Percentiles rank a stretch among this genome's conserved stretches.
These are phyloP conservation scores for Chaenocephalus aceratus DNA, from an alignment of 2,113 vertebrate species.

Conservation along the genomic window DNA sequence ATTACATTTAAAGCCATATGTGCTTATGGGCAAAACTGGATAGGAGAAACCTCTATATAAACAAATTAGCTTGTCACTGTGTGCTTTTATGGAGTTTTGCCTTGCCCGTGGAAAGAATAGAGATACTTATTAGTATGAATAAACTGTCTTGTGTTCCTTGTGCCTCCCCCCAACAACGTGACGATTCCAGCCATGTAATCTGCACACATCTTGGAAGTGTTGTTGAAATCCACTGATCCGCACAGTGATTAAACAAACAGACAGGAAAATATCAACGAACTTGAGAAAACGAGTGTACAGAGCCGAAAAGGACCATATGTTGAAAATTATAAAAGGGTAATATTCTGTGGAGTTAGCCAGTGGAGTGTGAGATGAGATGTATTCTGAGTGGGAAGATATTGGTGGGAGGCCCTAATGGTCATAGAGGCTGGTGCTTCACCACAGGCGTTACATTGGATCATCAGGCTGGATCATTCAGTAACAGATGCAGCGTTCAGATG, in stretches of 20 bases:
- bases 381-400: slow-evolving; percentile 46
- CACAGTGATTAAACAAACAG: slow-evolving; percentile 66
- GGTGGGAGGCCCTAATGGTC: slow-evolving; percentile 28
- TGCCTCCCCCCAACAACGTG: slow-evolving; percentile 5
- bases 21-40: slow-evolving; percentile 52
- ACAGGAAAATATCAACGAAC: slow-evolving; percentile 59
- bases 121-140: slow-evolving; percentile 43
- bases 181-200: slow-evolving; percentile 47
- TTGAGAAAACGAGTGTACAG: slow-evolving; percentile 53
- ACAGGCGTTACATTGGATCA: slow-evolving; percentile 37
- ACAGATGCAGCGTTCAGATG: slow-evolving; percentile 23
- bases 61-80: slow-evolving; percentile 62
- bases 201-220: slow-evolving; percentile 28
- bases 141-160: slow-evolving; percentile 27
- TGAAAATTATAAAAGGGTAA: slow-evolving; percentile 57
- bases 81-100: slow-evolving; percentile 39
- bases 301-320: slow-evolving; percentile 42
- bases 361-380: slow-evolving; percentile 62
- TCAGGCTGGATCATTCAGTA: slow-evolving; percentile 32
- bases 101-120: slow-evolving; percentile 11
- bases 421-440: slow-evolving; percentile 36
- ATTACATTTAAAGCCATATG: slow-evolving; percentile 65
- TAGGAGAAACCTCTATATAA: slow-evolving; percentile 55
- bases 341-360: slow-evolving; percentile 51
- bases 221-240: slow-evolving; percentile 62